Evolutionary conservation across 2,113 vertebrate species (phyloP), one percentile per base, ranked within the genome.

Genomic region (Peromyscus californicus): DNA sequence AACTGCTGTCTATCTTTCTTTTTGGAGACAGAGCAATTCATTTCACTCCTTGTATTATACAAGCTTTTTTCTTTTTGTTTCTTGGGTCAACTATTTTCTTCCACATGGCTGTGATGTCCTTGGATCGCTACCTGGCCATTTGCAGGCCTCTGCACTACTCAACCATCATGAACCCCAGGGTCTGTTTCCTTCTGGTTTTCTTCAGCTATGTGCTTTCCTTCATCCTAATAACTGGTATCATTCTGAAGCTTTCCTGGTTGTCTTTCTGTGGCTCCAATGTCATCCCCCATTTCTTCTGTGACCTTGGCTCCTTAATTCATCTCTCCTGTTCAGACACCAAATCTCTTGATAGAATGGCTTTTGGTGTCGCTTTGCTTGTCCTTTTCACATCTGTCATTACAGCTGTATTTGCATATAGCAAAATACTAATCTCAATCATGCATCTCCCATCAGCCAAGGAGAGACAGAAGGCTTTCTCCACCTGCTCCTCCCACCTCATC

Each of bases 241-340:
- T 91, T 1, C 1, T 76, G 19, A 61, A n/a, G 15, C 36, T 93
- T 24, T 93, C 87, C 33, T 63, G n/a, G 51, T n/a, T 84, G 26
- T 94, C 87, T 3, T 97, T 89, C 95, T 97, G 87, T 26, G 33
- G n/a, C 12, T 33, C 95, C 13, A 59, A 63, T 31, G 29, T 76
- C 90, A 97, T 95, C 29, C 59, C 48, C n/a, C 92, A 92, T 21
- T 96, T 96, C 78, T 96, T 95, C 61, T 97, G 92, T 95, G 90
- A 97, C 45, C 3, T 95, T 31, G 88, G 92, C 12, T 63, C 79
- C 21, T 24, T 94, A 42, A 26, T 42, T 4, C n/a, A 85, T 39
- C 95, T 96, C 51, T 91, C 90, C 7, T 96, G 89, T 70, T 94
- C 85, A 92, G 85, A 95, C 9, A 95, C 45, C 17, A 90, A 69